Evolutionary conservation across 2,113 vertebrate species (phyloP).

Genomic region (Neolamprologus variostigma): DNA sequence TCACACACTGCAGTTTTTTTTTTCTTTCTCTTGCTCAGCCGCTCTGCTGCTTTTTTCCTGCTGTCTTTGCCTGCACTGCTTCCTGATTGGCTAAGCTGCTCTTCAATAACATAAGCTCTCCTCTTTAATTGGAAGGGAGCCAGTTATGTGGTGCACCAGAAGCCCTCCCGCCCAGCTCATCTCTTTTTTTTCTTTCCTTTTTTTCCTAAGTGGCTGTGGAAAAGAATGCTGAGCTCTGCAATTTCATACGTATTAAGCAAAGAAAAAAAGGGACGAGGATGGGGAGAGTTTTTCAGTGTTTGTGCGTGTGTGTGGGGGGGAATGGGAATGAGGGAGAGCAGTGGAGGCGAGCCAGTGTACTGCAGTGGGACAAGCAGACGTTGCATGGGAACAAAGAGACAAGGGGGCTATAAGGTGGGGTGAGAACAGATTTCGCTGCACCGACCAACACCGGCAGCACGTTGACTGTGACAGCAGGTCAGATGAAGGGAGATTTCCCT

Average conservation of each 20-base stretch:
- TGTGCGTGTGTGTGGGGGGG: neutral
- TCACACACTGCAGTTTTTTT: conserved; percentile 65
- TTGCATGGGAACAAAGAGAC: conserved; percentile 11
- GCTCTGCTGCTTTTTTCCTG: conserved; percentile 57
- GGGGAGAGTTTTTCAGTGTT: neutral
- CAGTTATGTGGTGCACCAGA: conserved; percentile 60
- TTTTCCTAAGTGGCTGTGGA: conserved; percentile 41
- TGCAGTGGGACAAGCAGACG: conserved; percentile 36
- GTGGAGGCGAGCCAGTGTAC: conserved; percentile 8
- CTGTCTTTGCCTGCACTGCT: conserved; percentile 53
- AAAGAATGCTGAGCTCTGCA: conserved; percentile 70
- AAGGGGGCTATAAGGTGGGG: neutral
- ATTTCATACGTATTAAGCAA: conserved; percentile 45
- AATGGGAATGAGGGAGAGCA: conserved; percentile 4
- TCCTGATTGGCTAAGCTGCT: conserved; percentile 66
- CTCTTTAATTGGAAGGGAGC: conserved; percentile 67
- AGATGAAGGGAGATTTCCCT: conserved; percentile 30
- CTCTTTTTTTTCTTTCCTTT: neutral
- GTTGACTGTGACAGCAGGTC: conserved; percentile 15
- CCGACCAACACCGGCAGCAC: neutral
- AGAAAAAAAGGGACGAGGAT: neutral
- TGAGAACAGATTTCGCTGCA: neutral
- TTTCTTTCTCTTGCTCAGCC: conserved; percentile 58
- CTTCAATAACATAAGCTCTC: conserved; percentile 72
- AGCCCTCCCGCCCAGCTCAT: conserved; percentile 49